Evolutionary conservation across 2,113 vertebrate genomes (phyloP).

Genomic region (Eleginops maclovinus): DNA sequence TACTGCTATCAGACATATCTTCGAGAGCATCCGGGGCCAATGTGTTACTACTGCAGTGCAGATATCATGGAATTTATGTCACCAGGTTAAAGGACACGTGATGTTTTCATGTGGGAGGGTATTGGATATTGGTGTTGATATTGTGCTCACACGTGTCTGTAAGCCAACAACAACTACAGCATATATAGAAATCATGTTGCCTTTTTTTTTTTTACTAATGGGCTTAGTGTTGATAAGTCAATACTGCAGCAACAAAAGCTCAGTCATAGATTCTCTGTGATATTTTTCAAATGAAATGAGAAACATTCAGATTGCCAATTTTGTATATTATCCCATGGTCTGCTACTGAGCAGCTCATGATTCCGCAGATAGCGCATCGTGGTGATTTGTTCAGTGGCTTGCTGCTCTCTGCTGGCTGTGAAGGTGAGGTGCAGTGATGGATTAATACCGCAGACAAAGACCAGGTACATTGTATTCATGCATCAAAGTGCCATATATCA

Average conservation of each 20-base stretch:
- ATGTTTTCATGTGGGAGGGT: neutral
- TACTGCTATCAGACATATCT: conserved; percentile 32
- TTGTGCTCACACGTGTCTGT: neutral
- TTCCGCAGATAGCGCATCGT: conserved; percentile 9
- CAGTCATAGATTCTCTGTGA: neutral
- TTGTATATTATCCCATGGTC: neutral
- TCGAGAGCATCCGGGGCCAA: conserved; percentile 33
- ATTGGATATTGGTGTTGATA: conserved; percentile 2
- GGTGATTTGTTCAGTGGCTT: conserved; percentile 23
- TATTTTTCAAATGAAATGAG: neutral
- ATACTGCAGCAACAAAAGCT: no score
- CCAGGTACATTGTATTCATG: neutral
- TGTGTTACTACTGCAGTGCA: conserved; percentile 69
- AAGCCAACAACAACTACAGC: conserved; percentile 5
- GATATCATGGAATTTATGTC: conserved; percentile 53
- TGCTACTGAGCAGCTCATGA: neutral
- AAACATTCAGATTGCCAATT: neutral
- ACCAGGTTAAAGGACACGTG: conserved; percentile 23
- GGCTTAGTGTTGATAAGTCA: neutral
- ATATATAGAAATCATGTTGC: conserved; percentile 1
- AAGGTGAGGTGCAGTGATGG: conserved; percentile 7
- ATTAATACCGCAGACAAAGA: neutral
- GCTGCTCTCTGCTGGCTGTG: conserved; percentile 73
- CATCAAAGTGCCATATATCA: neutral
- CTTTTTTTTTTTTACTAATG: conserved; percentile 6